Conservation (phyloP, 2,888 invertebrate species). For the Cerceris rybyensis region DNA sequence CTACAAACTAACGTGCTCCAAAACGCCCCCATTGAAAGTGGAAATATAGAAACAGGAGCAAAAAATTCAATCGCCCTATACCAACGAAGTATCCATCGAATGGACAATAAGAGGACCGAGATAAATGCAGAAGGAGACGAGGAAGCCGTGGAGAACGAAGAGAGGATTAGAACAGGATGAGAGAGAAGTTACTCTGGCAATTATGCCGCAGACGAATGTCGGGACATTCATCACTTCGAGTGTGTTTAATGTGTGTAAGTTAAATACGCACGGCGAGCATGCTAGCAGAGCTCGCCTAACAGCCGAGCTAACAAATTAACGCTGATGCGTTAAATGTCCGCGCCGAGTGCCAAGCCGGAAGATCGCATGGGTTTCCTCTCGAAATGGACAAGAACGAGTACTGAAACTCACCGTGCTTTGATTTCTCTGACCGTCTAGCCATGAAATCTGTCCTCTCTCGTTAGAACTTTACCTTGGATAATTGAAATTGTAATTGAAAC, state of each 20-base stretch:
- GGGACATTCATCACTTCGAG: constrained; percentile 71
- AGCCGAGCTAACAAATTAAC: constrained; percentile 74
- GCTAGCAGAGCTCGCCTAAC: constrained; percentile 65
- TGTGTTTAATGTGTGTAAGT: constrained; percentile 69
- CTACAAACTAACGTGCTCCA: too few species aligned
- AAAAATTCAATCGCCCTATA: background rate
- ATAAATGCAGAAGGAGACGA: background rate
- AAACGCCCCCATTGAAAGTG: background rate
- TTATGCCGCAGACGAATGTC: constrained; percentile 70
- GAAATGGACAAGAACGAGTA: constrained; percentile 7
- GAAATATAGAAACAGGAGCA: background rate
- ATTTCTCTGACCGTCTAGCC: background rate
- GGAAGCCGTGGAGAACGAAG: constrained; percentile 3
- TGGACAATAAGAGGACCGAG: constrained; percentile 5
- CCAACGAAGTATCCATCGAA: too few species aligned
- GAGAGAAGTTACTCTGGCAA: constrained; percentile 64
- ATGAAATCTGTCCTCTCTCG: constrained; percentile 3
- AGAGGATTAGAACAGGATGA: constrained; percentile 38
- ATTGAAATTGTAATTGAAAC: background rate
- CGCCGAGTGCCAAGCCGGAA: constrained; percentile 60
- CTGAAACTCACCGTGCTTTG: background rate
- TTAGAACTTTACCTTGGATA: constrained; percentile 7
- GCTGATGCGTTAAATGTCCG: constrained; percentile 69
- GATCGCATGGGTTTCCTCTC: constrained; percentile 42
- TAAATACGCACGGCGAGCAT: constrained; percentile 70